Conservation (phyloP, 2,797 vertebrate species). For the Rhynchotus rufescens region DNA sequence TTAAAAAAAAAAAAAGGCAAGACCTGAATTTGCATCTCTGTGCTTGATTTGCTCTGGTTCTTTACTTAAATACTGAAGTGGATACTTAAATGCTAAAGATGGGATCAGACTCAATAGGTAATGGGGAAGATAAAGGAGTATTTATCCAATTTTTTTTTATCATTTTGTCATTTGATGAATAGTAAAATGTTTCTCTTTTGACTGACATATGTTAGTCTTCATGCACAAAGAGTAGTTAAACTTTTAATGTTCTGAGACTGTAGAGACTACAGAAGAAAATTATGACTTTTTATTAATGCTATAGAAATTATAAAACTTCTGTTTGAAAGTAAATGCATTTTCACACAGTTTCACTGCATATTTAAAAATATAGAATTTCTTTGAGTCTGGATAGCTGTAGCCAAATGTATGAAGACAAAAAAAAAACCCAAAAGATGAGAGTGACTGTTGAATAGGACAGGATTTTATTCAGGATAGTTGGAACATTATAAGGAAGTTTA, state of each 20-base stretch:
- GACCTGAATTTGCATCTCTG: background rate
- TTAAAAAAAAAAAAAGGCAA: background rate
- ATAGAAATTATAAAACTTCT: background rate
- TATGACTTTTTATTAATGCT: background rate
- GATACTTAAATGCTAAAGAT: background rate
- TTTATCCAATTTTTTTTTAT: background rate
- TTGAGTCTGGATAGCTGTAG: background rate
- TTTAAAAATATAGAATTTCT: background rate
- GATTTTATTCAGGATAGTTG: slow-evolving; percentile 22
- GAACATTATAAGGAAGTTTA: slow-evolving; percentile 3
- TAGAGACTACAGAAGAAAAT: background rate
- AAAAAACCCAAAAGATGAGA: background rate
- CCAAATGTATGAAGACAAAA: background rate
- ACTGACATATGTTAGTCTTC: background rate
- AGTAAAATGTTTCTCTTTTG: background rate
- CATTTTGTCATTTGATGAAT: background rate
- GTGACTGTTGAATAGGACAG: background rate
- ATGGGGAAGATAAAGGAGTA: background rate
- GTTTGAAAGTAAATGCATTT: background rate
- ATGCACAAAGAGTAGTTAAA: background rate
- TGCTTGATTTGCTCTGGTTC: background rate
- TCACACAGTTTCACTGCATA: background rate
- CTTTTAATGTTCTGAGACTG: background rate
- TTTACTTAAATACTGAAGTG: background rate
- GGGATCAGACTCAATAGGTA: background rate